phyloP scores from a whole-genome alignment of 2,113 vertebrate species.

The Ctenomys sociabilis region DNA sequence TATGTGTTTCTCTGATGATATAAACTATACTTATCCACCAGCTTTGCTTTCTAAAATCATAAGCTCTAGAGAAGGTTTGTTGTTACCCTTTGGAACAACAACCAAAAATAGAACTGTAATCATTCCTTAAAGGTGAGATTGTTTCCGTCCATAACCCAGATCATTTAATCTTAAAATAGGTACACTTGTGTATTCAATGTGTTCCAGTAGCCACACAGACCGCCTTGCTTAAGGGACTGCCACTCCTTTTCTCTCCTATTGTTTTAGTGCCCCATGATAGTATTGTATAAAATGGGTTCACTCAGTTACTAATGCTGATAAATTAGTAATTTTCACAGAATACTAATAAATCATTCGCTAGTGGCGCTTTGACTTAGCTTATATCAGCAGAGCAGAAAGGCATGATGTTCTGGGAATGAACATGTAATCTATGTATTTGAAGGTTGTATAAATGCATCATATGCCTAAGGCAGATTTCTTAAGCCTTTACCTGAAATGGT shows the following conservation, averaged over 20 bases:
- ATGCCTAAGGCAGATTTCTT: background rate
- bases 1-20: background rate
- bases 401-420: background rate
- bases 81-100: background rate
- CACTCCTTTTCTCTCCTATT: background rate
- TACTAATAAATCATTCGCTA: background rate
- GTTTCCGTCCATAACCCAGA: background rate
- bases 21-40: background rate
- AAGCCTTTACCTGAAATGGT: background rate
- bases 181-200: background rate
- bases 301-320: background rate
- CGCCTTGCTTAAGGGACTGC: background rate
- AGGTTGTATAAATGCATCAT: background rate
- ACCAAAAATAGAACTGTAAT: background rate
- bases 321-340: background rate
- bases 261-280: background rate
- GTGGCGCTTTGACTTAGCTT: background rate
- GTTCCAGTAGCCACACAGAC: background rate
- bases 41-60: conserved; percentile 29
- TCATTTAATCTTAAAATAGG: background rate
- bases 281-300: background rate
- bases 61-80: background rate
- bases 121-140: background rate
- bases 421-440: background rate
- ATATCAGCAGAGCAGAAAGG: background rate